Base-by-base conservation (phyloP, 2,888 invertebrate species). In the Aelia acuminata region DNA sequence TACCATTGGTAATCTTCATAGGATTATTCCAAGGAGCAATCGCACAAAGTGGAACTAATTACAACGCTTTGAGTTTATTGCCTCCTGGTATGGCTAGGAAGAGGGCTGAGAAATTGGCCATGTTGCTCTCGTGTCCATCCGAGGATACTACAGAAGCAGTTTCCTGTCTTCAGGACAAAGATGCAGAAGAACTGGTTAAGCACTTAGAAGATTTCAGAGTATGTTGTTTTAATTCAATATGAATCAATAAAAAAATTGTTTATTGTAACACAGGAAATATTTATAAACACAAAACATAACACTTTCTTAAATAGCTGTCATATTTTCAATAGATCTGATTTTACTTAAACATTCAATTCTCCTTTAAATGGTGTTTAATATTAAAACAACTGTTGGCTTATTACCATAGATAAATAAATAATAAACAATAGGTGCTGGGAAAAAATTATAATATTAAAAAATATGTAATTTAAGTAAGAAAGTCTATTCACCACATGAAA, bases 201-300 rank as follows among this genome's bases (percentile, higher is more conserved):
- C 80, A 80, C n/a, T 80, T 80, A n/a, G 22, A 18, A 13, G 80
- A 80, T n/a, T 80, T 80, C 43, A 80, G 80, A 80, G 80, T 80
- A 80, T n/a, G 80, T 75, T 63, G 15, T 70, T 35, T 18, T 26
- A 18, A 35, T 63, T 26, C 31, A 35, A 35, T 70, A 8, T 70
- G 35, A 70, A 70, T 35, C 18, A 70, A 26, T 57, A 13, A 43
- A 7, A 43, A 7, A 43, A 10, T 43, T 43, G n/a, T n/a, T n/a
- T n/a, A n/a, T n/a, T n/a, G n/a, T n/a, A n/a, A n/a, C n/a, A n/a
- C n/a, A n/a, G n/a, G n/a, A n/a, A n/a, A n/a, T n/a, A n/a, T n/a
- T n/a, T n/a, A n/a, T n/a, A n/a, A n/a, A n/a, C n/a, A n/a, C n/a
- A n/a, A n/a, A n/a, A n/a, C n/a, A n/a, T n/a, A n/a, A n/a, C n/a